A percentile compares a stretch with the other conserved stretches of the same genome.
Conservation (phyloP, 2,113 vertebrate species). For the Natator depressus region DNA sequence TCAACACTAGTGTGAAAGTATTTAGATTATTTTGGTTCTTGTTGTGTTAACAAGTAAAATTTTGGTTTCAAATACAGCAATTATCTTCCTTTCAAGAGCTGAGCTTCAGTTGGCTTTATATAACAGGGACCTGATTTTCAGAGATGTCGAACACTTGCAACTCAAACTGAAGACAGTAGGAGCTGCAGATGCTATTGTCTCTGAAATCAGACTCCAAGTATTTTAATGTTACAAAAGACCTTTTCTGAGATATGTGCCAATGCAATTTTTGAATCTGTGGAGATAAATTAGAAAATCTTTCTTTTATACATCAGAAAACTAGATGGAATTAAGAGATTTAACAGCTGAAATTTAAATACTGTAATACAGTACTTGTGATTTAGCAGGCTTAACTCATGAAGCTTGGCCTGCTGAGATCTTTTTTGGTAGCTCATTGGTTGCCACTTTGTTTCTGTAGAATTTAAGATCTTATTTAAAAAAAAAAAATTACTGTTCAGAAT, state of each 20-base stretch:
- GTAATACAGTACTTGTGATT: background rate
- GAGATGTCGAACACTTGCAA: background rate
- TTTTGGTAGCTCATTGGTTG: no score
- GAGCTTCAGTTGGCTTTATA: background rate
- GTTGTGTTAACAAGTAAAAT: background rate
- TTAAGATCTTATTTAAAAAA: no score
- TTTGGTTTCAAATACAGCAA: background rate
- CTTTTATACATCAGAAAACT: background rate
- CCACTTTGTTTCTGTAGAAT: no score
- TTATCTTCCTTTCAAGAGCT: background rate
- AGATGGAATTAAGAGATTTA: background rate
- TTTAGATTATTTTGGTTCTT: background rate
- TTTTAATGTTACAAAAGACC: background rate
- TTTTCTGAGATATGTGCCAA: constrained; percentile 13
- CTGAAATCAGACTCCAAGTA: background rate
- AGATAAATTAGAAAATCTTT: background rate
- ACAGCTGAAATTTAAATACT: background rate
- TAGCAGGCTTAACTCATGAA: background rate
- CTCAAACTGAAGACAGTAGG: background rate
- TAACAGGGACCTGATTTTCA: background rate
- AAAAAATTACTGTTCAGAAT: no score
- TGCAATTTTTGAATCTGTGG: background rate
- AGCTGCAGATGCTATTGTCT: background rate
- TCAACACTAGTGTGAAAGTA: background rate
- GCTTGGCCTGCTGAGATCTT: no score